These are phyloP conservation scores for Camarhynchus parvulus DNA, from an alignment of 2,113 vertebrate species.

Conservation along the genomic window DNA sequence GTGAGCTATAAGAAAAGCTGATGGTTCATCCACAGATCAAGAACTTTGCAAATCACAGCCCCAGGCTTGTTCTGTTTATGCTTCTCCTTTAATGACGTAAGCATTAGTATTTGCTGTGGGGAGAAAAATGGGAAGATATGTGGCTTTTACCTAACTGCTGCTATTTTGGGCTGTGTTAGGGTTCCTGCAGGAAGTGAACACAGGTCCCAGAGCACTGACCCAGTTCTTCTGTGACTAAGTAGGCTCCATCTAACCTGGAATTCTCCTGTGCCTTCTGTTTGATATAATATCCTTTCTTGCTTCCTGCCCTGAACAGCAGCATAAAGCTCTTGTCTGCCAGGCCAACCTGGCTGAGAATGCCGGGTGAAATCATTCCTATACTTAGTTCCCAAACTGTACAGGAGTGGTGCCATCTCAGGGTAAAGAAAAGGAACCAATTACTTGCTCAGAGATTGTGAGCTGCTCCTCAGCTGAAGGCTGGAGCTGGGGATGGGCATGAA, in stretches of 20 bases:
- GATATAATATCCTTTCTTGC: conserved; percentile 54
- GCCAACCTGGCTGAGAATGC: neutral
- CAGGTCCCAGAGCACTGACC: conserved; percentile 30
- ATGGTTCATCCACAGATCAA: neutral
- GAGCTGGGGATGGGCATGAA: neutral
- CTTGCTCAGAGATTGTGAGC: neutral
- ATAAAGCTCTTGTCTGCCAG: neutral
- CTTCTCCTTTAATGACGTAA: conserved; percentile 12
- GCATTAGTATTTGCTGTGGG: neutral
- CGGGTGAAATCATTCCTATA: conserved; percentile 44
- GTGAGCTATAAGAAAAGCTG: neutral
- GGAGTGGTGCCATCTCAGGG: accelerated
- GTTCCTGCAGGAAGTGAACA: conserved; percentile 47
- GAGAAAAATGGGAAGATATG: conserved; percentile 32
- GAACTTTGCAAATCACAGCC: conserved; percentile 18
- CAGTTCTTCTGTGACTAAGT: conserved; percentile 37
- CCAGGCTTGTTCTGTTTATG: conserved; percentile 29
- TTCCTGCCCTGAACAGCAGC: conserved; percentile 25
- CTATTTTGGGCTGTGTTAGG: conserved; percentile 28
- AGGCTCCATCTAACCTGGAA: conserved; percentile 31
- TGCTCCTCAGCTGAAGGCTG: neutral
- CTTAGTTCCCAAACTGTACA: neutral
- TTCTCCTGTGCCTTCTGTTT: conserved; percentile 58
- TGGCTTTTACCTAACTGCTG: conserved; percentile 41
- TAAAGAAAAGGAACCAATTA: neutral